Percentiles rank a stretch among this genome's conserved stretches.
These are phyloP conservation scores for Metopia argyrocephala DNA, from an alignment of 2,888 invertebrate species.

Conservation along the genomic window DNA sequence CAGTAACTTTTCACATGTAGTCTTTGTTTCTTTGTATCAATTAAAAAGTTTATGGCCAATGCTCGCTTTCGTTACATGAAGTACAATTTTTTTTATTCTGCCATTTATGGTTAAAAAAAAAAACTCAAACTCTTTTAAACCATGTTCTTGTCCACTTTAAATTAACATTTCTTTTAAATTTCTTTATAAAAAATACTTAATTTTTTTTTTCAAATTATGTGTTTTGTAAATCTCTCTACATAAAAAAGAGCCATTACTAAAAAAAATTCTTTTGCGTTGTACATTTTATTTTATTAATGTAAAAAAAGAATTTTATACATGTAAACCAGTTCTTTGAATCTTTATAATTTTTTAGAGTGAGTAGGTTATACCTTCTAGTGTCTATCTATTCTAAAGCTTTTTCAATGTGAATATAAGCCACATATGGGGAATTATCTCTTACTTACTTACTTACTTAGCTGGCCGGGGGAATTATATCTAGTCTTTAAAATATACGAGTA, in stretches of 20 bases:
- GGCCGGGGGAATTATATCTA: too few species aligned
- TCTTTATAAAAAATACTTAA: not conserved
- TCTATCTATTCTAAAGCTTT: too few species aligned
- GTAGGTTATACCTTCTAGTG: too few species aligned
- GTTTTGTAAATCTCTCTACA: not conserved
- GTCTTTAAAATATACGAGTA: too few species aligned
- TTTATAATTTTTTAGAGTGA: slow-evolving; percentile 12
- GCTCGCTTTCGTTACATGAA: slow-evolving; percentile 14
- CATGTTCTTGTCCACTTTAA: not conserved
- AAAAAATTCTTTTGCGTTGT: slow-evolving; percentile 29
- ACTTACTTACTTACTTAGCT: too few species aligned
- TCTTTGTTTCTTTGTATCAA: slow-evolving; percentile 20
- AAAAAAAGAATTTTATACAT: not conserved
- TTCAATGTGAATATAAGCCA: too few species aligned
- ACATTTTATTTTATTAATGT: not conserved
- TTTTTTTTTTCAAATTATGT: slow-evolving; percentile 13
- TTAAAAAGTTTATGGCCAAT: slow-evolving; percentile 52
- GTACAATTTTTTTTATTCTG: slow-evolving; percentile 12
- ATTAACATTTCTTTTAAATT: not conserved
- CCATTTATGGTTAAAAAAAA: slow-evolving; percentile 4
- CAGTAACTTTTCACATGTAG: too few species aligned
- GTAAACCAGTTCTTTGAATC: slow-evolving; percentile 36
- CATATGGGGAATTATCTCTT: too few species aligned
- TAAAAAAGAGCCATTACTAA: not conserved
- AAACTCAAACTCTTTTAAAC: not conserved